phyloP scores from a whole-genome alignment of 1,140 invertebrate genomes.

The Sipha flava region DNA sequence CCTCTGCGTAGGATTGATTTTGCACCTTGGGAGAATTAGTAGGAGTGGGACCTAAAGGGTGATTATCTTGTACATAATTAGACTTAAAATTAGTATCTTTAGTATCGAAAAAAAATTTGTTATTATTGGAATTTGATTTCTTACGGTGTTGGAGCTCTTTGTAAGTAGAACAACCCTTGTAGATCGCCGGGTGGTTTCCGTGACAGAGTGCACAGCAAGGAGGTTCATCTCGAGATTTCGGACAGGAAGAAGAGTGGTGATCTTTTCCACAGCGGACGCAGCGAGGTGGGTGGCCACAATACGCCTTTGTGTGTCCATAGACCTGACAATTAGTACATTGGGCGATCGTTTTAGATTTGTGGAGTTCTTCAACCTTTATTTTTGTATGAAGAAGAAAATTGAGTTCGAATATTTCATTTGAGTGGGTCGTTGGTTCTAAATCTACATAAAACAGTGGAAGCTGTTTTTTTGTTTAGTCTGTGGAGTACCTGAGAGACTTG shows the following conservation, averaged over 20 bases:
- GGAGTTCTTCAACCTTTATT: constrained; percentile 41
- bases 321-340: constrained; percentile 43
- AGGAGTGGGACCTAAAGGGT: not conserved
- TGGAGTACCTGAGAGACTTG: too few species aligned
- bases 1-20: not conserved
- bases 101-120: too few species aligned
- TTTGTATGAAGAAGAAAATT: constrained; percentile 38
- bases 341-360: constrained; percentile 35
- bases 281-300: constrained; percentile 38
- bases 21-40: not conserved
- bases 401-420: constrained; percentile 41
- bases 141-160: not conserved
- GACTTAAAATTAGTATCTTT: not conserved
- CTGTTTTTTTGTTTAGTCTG: constrained; percentile 38
- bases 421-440: constrained; percentile 41
- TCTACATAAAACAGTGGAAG: constrained; percentile 42
- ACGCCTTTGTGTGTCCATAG: constrained; percentile 42
- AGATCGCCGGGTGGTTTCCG: not conserved
- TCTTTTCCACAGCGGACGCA: constrained; percentile 41
- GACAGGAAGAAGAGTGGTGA: not conserved
- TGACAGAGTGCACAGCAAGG: not conserved
- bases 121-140: too few species aligned
- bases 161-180: not conserved
- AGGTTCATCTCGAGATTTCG: not conserved
- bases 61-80: not conserved